A percentile compares a stretch with the other conserved stretches of the same genome.
phyloP scores from a whole-genome alignment of 2,888 invertebrate genomes.

The Netelia melanura region DNA sequence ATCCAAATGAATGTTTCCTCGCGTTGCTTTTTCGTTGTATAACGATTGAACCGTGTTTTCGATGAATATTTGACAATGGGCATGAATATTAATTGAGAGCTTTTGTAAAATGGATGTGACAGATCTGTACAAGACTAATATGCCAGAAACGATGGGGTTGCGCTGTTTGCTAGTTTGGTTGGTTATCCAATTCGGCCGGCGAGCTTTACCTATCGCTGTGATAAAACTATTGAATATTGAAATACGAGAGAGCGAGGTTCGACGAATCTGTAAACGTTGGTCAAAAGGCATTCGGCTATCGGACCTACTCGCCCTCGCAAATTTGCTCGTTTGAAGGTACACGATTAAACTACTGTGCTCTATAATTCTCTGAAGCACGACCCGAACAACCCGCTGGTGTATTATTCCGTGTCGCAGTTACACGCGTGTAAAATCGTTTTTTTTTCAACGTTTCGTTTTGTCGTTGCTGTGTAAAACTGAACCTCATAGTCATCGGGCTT shows the following conservation, averaged over 20 bases:
- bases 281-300: conserved; percentile 37
- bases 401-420: conserved; percentile 6
- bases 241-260: conserved; percentile 22
- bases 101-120: conserved; percentile 27
- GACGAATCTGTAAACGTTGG: conserved; percentile 11
- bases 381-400: conserved; percentile 12
- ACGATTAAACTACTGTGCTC: conserved; percentile 30
- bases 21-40: neutral
- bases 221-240: conserved; percentile 55
- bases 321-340: conserved; percentile 25
- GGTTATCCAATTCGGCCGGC: conserved; percentile 10
- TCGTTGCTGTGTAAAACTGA: neutral
- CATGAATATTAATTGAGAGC: neutral
- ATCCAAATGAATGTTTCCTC: neutral
- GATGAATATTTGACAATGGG: conserved; percentile 22
- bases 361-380: conserved; percentile 23
- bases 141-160: neutral
- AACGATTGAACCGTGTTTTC: conserved; percentile 1
- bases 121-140: conserved; percentile 22
- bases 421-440: neutral
- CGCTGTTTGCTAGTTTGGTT: conserved; percentile 13
- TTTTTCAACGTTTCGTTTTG: conserved; percentile 44
- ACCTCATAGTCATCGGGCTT: neutral
- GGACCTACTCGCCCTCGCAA: conserved; percentile 6
- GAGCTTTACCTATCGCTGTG: conserved; percentile 35